Conservation (phyloP, 2,888 invertebrate genomes). For the Syrphus vitripennis region DNA sequence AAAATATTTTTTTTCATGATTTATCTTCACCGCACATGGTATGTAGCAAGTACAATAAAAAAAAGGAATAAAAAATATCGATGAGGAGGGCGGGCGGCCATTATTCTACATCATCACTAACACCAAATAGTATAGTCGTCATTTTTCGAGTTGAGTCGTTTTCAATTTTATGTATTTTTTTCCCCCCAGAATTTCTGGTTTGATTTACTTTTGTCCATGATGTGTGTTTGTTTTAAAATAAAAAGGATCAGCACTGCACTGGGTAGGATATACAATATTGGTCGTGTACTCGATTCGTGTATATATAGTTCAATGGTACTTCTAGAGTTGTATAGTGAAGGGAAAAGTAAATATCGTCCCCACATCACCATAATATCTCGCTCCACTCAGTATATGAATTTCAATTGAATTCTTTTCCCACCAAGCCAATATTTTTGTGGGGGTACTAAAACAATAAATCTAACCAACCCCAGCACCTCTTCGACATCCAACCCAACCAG, state of each 20-base stretch:
- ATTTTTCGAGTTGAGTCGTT: slow-evolving; percentile 45
- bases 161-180: slow-evolving; percentile 26
- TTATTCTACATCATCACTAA: slow-evolving; percentile 43
- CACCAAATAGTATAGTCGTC: slow-evolving; percentile 42
- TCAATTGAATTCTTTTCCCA: slow-evolving; percentile 67
- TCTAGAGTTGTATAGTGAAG: neutral
- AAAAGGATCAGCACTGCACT: neutral
- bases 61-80: neutral
- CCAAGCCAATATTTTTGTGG: slow-evolving; percentile 57
- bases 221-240: neutral
- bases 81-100: neutral
- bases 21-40: neutral
- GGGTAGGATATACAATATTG: too few relatives aligned
- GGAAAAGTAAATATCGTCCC: slow-evolving; percentile 8
- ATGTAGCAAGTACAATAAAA: neutral
- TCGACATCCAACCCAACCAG: neutral
- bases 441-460: slow-evolving; percentile 67
- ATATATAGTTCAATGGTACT: neutral
- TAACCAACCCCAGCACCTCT: neutral
- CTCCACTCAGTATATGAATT: slow-evolving; percentile 53
- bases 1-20: slow-evolving; percentile 53
- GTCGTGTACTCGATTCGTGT: neutral
- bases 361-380: neutral
- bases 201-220: slow-evolving; percentile 49
- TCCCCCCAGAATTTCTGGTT: neutral